Evolutionary conservation across 2,797 vertebrate genomes (phyloP).

Genomic region (Chelon labrosus): DNA sequence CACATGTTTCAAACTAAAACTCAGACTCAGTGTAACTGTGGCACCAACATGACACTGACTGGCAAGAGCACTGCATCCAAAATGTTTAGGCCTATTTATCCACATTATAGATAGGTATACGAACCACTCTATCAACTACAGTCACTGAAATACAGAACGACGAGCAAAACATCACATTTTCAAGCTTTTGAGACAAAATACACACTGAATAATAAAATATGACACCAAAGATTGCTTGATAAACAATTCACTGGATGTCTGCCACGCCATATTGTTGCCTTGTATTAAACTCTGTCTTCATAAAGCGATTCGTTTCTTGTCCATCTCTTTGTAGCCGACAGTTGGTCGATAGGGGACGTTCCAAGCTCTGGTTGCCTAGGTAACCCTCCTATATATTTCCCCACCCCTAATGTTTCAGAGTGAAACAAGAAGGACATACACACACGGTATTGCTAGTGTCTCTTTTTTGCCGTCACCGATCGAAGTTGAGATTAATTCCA

Average conservation of each 20-base stretch:
- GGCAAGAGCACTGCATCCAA: not conserved
- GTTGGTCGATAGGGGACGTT: no score
- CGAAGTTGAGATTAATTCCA: no score
- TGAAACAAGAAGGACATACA: no score
- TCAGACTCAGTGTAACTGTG: conserved; percentile 6
- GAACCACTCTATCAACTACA: not conserved
- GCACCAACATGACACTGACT: not conserved
- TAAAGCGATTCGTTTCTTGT: no score
- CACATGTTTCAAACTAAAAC: conserved; percentile 5
- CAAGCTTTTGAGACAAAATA: not conserved
- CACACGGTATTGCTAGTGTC: no score
- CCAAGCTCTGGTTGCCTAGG: no score
- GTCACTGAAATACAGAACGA: not conserved
- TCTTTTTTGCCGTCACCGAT: no score
- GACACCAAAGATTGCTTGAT: not conserved
- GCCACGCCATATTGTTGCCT: not conserved
- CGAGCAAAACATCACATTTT: not conserved
- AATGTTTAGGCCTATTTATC: not conserved
- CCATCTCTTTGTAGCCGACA: no score
- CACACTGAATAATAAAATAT: not conserved
- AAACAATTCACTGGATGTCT: not conserved
- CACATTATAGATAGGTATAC: not conserved
- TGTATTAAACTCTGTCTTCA: not conserved
- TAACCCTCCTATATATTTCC: no score
- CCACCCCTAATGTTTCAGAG: no score